Evolutionary conservation across 1,140 invertebrate species (phyloP), one percentile per base, ranked within the genome.

Genomic region (Saccostrea cuccullata): DNA sequence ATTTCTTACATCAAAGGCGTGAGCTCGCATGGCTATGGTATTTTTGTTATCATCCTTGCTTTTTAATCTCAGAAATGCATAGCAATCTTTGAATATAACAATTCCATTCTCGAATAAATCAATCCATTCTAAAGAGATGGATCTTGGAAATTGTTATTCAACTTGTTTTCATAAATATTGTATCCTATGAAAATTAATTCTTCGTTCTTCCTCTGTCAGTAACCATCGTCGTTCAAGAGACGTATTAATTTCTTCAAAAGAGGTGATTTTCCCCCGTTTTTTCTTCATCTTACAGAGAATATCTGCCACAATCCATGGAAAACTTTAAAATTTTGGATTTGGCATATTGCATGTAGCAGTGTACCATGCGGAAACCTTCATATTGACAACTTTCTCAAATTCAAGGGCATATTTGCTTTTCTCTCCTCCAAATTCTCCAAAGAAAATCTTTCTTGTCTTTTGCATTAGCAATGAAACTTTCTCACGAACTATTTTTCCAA

Each of bases 311-410:
- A 84, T 40, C 86, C 86, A 87, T n/a, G 86, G 82, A 55, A 87
- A 87, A 55, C 86, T 87, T 5, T 84, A 23, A 5, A 87, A 67
- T 0, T 23, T 23, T 73, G 26, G 2, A 12, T 67, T 20, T 55
- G 86, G 6, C 40, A 47, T 47, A 15, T 26, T 30, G 55, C 84
- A 87, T 13, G 86, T 64, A 0, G 67, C 58, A 4, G n/a, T 6
- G 30, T 87, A 87, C 86, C 86, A 87, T 55, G 86, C 86, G 3
- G 82, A 84, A 23, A 82, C 82, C 26, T 87, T 87, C 56, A n/a
- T 17, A 86, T 15, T 82, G n/a, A n/a, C n/a, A n/a, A 55, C 30
- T 6, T n/a, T 64, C n/a, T n/a, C 56, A n/a, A 20, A 23, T 20
- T 23, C 9, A 36, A n/a, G 36, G 36, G 40, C 23, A 67, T 12